Evolutionary conservation across 2,888 invertebrate genomes (phyloP).

Genomic region (Ectemnius lituratus): DNA sequence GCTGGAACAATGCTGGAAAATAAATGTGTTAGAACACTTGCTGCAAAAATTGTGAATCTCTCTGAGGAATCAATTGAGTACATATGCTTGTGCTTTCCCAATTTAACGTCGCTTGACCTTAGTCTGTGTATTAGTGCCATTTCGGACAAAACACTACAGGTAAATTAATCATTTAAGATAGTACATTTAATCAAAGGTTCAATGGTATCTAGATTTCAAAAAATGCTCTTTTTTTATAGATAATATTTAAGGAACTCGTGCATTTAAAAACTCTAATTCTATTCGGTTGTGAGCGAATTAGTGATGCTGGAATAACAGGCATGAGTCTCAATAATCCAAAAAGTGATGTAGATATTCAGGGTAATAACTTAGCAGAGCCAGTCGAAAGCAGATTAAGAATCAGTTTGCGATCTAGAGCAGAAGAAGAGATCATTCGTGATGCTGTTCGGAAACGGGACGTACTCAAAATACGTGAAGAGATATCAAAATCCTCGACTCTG

Average conservation of each 20-base stretch:
- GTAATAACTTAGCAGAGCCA: constrained; percentile 31
- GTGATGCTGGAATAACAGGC: constrained; percentile 86
- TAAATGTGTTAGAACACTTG: constrained; percentile 79
- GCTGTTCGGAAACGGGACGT: constrained; percentile 83
- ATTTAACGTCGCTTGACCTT: constrained; percentile 82
- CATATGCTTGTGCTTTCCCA: constrained; percentile 81
- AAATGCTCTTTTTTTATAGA: constrained; percentile 75
- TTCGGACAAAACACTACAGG: constrained; percentile 82
- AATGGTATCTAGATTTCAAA: too few relatives aligned
- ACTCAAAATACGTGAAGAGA: constrained; percentile 81
- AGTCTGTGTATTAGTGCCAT: constrained; percentile 86
- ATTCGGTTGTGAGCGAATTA: constrained; percentile 84
- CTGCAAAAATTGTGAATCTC: constrained; percentile 81
- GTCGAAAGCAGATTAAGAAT: constrained; percentile 75
- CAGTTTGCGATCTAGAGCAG: constrained; percentile 83
- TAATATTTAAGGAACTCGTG: constrained; percentile 83
- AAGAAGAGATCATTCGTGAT: constrained; percentile 84
- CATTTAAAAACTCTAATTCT: constrained; percentile 82
- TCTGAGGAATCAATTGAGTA: constrained; percentile 82
- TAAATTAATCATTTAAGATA: constrained; percentile 12
- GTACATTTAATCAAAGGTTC: not conserved
- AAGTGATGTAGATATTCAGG: constrained; percentile 13
- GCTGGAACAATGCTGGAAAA: constrained; percentile 71
- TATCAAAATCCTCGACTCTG: constrained; percentile 61
- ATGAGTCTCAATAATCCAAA: constrained; percentile 76